Base-by-base conservation (phyloP, 2,113 vertebrate genomes). In the Aphyosemion australe region DNA sequence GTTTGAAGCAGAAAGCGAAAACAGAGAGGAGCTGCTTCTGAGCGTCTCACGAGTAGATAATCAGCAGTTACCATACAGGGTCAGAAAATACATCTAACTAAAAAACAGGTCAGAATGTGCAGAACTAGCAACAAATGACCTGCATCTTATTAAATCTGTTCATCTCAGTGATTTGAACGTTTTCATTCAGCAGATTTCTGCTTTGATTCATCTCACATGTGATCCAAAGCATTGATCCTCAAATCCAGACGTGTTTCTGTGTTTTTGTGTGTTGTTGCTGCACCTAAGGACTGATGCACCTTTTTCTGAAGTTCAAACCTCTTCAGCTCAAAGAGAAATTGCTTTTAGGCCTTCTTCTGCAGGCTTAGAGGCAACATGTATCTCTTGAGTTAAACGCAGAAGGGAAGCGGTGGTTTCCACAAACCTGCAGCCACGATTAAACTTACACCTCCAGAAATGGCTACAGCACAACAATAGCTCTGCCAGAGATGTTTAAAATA, bases 371-470 rank as follows among this genome's bases (percentile, higher is more conserved):
- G 11, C 51, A 37, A 74, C 41, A 43, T 26, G 64, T 54, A 21
- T 50, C 21, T 55, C 74, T 57, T 26, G 26, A 26, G 26, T 26
- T 2, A 65, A 80, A 81, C 41, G 47, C 63, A 68, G 83, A 82
- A 81, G 89, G 84, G 89, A 91, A 76, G 66, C 51, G 85, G 90
- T 73, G 76, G 82, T 88, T 89, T 92, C 90, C 90, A 92, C 91
- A 74, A 42, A 76, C 85, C 80, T 84, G 72, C 87, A 92, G 91
- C 92, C 91, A 89, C 89, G 65, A 34, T 58, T 37, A 76, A 34
- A 56, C 65, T 80, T 80, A 84, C 73, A 78, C 86, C 62, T 12
- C 50, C 43, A 67, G 50, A 77, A 61, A 50, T 51, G 26, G 71
- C 31, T 54, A 65, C 43, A 73, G 52, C 31, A 65, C 34, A 8